A percentile compares a stretch with the other conserved stretches of the same genome.
Conservation (phyloP, 1,140 invertebrate genomes). For the Ostrea denselamellosa region DNA sequence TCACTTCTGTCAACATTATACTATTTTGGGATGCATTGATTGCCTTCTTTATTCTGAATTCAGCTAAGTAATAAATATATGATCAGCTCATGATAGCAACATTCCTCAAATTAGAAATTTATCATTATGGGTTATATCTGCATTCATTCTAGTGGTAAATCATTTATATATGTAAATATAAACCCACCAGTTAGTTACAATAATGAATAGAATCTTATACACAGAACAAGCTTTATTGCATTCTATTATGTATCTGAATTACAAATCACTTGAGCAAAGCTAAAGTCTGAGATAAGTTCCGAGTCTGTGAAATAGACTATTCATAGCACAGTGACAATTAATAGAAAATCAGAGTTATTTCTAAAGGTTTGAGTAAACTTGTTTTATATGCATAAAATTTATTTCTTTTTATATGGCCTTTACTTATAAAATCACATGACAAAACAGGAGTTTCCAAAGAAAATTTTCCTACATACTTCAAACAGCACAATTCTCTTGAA, state of each 20-base stretch:
- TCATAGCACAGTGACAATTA: too few species aligned
- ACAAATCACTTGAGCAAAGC: not conserved
- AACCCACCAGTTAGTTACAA: not conserved
- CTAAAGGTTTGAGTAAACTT: too few species aligned
- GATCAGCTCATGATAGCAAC: not conserved
- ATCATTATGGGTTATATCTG: not conserved
- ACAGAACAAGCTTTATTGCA: not conserved
- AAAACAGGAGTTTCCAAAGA: too few species aligned
- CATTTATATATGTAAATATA: not conserved
- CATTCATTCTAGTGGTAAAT: not conserved
- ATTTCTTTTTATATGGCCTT: too few species aligned
- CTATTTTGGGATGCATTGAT: slow-evolving; percentile 22
- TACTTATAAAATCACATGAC: too few species aligned
- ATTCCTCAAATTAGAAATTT: not conserved
- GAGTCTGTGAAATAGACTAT: too few species aligned
- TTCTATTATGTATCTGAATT: not conserved
- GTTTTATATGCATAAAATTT: too few species aligned
- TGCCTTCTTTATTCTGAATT: not conserved
- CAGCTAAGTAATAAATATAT: slow-evolving; percentile 20
- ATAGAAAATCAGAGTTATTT: too few species aligned
- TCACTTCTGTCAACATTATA: slow-evolving; percentile 11
- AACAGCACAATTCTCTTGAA: too few species aligned
- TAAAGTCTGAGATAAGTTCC: not conserved
- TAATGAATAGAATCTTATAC: too few species aligned
- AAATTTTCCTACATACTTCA: too few species aligned